Base-by-base conservation (phyloP, 2,888 invertebrate genomes). In the Metellina segmentata region DNA sequence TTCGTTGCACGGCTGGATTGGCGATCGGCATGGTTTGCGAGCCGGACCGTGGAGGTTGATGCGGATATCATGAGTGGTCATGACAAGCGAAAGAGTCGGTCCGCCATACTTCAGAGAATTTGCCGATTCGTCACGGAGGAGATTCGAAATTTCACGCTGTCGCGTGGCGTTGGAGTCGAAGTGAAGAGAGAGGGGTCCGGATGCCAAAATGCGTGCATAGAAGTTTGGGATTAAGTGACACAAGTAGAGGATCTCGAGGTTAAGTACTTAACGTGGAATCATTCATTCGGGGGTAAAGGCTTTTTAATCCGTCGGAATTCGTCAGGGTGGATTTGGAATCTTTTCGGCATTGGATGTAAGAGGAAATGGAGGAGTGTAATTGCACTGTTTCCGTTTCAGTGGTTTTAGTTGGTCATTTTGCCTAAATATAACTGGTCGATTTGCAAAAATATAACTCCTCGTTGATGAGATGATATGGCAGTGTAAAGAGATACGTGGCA, bases 91-190 rank as follows among this genome's bases (percentile, higher is more conserved):
- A 85, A 85, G 79, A 75, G 51, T 69, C 81, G 81, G 81, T 19
- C 74, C 51, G 74, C 82, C 81, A 52, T 79, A 85, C 77, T 34
- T 48, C 48, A 16, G n/a, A 48, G 85, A 78, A 61, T 61, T 70
- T 87, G 86, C 71, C 49, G 86, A 81, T 86, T 86, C 82, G 90
- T 86, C 74, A 74, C 49, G 75, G n/a, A 49, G 52, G 79, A 81
- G 81, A 81, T 82, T 72, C 69, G 77, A 51, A 90, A 91, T 87
- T 91, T 91, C 78, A 82, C 71, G 87, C 82, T 91, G 87, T 87
- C 87, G 78, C 83, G 87, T 87, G 91, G 20, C 78, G 78, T 86
- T 78, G 48, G 61, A 16, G 74, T 61, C 61, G 70, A 34, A 34
- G 34, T 34, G 34, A 34, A 34, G 34, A 34, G 34, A 34, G n/a